phyloP scores from a whole-genome alignment of 2,113 vertebrate genomes.

The Protobothrops mucrosquamatus region DNA sequence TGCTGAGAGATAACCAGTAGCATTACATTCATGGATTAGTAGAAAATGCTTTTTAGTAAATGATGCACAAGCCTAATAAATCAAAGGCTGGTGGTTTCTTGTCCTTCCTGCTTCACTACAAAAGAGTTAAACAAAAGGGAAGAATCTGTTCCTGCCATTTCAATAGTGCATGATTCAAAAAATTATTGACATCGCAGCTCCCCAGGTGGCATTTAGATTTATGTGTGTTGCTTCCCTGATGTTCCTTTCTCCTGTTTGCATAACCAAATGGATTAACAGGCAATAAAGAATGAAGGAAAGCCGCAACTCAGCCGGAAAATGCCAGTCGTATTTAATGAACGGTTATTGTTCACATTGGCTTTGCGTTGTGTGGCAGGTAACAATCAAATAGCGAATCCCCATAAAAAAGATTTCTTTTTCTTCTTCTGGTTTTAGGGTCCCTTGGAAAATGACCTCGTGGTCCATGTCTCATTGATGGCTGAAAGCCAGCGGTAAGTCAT shows the following conservation, averaged over 20 bases:
- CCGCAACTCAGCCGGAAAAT: neutral
- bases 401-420: conserved; percentile 14
- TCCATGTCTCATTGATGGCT: conserved; percentile 91
- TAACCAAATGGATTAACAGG: conserved; percentile 47
- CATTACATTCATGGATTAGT: conserved; percentile 16
- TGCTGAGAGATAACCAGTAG: neutral
- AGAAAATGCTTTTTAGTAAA: conserved; percentile 16
- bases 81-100: neutral
- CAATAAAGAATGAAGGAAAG: conserved; percentile 19
- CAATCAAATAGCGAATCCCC: neutral
- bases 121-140: conserved; percentile 27
- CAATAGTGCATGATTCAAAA: conserved; percentile 37
- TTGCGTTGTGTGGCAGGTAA: conserved; percentile 11
- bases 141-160: conserved; percentile 34
- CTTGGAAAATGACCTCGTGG: conserved; percentile 91
- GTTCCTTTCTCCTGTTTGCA: conserved; percentile 41
- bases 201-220: conserved; percentile 35
- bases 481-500: conserved; percentile 92
- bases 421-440: conserved; percentile 81
- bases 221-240: conserved; percentile 25
- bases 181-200: conserved; percentile 25
- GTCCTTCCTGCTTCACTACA: neutral
- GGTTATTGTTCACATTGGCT: conserved; percentile 28
- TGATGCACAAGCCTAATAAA: neutral
- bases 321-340: conserved; percentile 34